Evolutionary conservation across 1,140 invertebrate genomes (phyloP).

Genomic region (Trichomalopsis sarcophagae): DNA sequence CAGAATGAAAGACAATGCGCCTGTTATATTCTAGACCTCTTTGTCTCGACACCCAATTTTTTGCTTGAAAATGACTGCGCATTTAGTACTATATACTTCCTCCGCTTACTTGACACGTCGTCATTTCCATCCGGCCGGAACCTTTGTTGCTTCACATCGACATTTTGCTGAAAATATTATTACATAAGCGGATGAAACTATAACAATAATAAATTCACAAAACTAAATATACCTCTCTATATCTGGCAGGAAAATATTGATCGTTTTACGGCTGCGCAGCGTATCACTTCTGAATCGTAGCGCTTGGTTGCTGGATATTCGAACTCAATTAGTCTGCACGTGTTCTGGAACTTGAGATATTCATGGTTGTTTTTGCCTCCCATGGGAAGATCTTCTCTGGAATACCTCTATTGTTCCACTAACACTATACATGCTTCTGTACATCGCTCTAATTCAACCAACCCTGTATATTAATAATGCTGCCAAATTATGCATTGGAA

Average conservation of each 20-base stretch:
- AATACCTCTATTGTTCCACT: neutral
- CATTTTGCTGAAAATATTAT: too few relatives aligned
- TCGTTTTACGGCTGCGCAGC: too few relatives aligned
- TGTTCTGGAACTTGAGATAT: constrained; percentile 60
- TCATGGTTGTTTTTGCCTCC: constrained; percentile 62
- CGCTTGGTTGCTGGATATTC: constrained; percentile 18
- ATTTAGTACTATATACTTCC: neutral
- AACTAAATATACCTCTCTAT: too few relatives aligned
- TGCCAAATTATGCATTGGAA: neutral
- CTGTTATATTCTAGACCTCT: neutral
- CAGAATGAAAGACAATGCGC: constrained; percentile 10
- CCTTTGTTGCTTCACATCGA: neutral
- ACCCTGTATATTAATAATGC: neutral
- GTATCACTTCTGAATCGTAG: neutral
- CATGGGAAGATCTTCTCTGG: constrained; percentile 49
- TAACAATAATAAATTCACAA: too few relatives aligned
- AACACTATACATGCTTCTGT: constrained; percentile 2
- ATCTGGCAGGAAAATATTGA: too few relatives aligned
- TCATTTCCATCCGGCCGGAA: neutral
- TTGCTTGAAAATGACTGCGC: neutral
- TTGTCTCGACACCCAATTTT: constrained; percentile 4
- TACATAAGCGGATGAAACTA: too few relatives aligned
- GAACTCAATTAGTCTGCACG: constrained; percentile 62
- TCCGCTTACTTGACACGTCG: neutral
- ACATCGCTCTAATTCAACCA: constrained; percentile 8